Conservation (phyloP, 2,797 vertebrate genomes). For the Serranus cabrilla region DNA sequence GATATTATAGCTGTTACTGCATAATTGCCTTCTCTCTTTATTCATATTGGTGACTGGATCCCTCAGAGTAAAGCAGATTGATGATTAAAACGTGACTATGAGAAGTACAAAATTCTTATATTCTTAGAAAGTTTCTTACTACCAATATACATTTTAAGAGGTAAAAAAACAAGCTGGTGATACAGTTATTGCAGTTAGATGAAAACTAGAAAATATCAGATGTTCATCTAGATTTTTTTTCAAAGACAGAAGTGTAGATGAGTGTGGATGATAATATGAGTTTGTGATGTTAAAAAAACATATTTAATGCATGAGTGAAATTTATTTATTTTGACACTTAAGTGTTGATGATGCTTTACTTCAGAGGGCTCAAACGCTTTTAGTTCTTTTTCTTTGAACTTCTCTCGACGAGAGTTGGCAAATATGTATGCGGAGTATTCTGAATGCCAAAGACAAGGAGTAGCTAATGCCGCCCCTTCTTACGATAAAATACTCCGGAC, state of each 20-base stretch:
- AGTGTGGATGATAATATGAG: constrained; percentile 29
- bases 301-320: constrained; percentile 34
- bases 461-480: constrained; percentile 92
- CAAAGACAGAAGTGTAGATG: neutral
- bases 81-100: constrained; percentile 51
- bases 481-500: constrained; percentile 91
- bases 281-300: constrained; percentile 2
- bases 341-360: constrained; percentile 80
- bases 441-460: constrained; percentile 96
- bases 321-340: constrained; percentile 33
- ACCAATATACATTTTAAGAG: constrained; percentile 1
- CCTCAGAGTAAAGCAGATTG: constrained; percentile 93
- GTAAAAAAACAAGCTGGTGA: constrained; percentile 17
- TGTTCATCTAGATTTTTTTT: neutral
- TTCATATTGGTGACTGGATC: constrained; percentile 92
- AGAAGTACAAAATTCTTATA: constrained; percentile 3
- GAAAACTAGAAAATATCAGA: constrained; percentile 1
- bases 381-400: constrained; percentile 71
- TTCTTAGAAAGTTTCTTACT: constrained; percentile 3
- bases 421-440: constrained; percentile 98
- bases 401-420: constrained; percentile 96
- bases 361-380: constrained; percentile 87
- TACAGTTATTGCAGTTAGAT: neutral
- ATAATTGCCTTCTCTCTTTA: constrained; percentile 99
- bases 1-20: constrained; percentile 87